Evolutionary conservation across 2,113 vertebrate species (phyloP), one percentile per base, ranked within the genome.

Genomic region (Coptodon rendalli): DNA sequence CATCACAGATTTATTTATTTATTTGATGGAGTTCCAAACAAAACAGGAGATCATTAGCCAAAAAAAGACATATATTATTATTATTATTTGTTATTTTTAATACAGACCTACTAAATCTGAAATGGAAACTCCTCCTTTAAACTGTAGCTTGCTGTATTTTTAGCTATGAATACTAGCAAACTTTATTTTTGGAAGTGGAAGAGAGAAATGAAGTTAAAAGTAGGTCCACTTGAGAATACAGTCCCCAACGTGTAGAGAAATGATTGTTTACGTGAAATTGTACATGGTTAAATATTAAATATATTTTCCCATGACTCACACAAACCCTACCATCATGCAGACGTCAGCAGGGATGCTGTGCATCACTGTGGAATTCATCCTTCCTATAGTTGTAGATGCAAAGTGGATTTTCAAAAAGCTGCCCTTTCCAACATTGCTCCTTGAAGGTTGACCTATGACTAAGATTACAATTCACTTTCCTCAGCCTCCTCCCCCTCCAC

Each of bases 361-460:
- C 48, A 59, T 88, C 91, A 83, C 82, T 57, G 5, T 61, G 73
- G 66, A 87, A 43, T 88, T 71, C 78, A 61, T 53, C 68, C 45
- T 22, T 87, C 56, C 84, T 81, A 14, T 76, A 48, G 17, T 45
- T 85, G 43, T 24, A 56, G 87, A 59, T 76, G 48, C 85, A 38
- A 89, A 89, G 86, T 85, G 80, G 68, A 89, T 91, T 91, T 93
- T 83, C 82, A 87, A 80, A 88, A 53, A 61, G 82, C 82, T 91
- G 84, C 86, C 87, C 91, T 94, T 94, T 94, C 84, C 87, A 83
- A 24, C 84, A 88, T 83, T 91, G 80, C 91, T 86, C 87, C 80
- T 89, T 88, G 53, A 92, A 88, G 86, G 86, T 57, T 93, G 89
- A 92, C 93, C 92, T 90, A 80, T 92, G 83, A 93, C 85, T 87